A percentile compares a stretch with the other conserved stretches of the same genome.
Evolutionary conservation across 2,888 invertebrate species (phyloP).

Genomic region (Agrilus biguttatus): DNA sequence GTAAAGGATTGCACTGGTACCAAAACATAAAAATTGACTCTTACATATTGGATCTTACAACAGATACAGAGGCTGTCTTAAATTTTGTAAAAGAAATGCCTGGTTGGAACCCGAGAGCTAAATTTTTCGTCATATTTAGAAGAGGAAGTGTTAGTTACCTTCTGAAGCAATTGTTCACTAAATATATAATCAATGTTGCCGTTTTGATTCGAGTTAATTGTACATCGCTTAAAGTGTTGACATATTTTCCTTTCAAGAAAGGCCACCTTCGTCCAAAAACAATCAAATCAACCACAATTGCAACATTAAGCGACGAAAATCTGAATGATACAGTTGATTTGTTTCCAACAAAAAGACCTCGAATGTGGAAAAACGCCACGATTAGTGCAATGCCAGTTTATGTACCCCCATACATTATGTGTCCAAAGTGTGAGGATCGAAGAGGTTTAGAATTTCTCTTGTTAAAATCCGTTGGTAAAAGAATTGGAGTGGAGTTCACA

Average conservation of each 20-base stretch:
- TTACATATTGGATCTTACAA: not conserved
- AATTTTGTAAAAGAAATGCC: not conserved
- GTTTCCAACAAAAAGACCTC: not conserved
- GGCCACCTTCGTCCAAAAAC: too few species aligned
- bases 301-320: not conserved
- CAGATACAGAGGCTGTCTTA: not conserved
- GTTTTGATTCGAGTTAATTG: too few species aligned
- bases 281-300: too few species aligned
- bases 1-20: too few species aligned
- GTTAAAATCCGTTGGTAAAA: too few species aligned
- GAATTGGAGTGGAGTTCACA: too few species aligned
- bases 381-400: not conserved
- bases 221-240: too few species aligned
- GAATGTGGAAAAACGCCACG: not conserved
- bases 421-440: not conserved
- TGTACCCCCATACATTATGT: not conserved
- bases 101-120: conserved; percentile 1
- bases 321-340: not conserved
- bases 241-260: too few species aligned
- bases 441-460: too few species aligned
- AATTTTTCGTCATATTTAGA: not conserved
- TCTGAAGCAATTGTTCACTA: too few species aligned
- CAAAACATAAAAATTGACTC: too few species aligned
- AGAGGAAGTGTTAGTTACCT: not conserved
- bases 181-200: too few species aligned